Conservation (phyloP, 2,113 vertebrate genomes). For the Toxotes jaculatrix region DNA sequence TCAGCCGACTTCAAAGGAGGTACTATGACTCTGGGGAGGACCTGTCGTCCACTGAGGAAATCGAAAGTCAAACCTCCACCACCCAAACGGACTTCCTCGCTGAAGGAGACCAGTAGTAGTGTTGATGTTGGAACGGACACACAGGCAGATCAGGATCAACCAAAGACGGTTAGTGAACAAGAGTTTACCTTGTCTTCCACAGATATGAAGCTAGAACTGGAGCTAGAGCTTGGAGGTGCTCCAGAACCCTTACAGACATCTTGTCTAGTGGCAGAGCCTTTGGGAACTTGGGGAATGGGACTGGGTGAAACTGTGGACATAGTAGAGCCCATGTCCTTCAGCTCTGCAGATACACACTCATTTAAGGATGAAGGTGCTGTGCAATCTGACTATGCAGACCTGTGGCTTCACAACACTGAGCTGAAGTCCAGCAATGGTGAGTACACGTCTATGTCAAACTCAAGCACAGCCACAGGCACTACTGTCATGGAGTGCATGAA, state of each 20-base stretch:
- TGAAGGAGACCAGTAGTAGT: slow-evolving; percentile 89
- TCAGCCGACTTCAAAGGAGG: slow-evolving; percentile 87
- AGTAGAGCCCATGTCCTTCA: slow-evolving; percentile 89
- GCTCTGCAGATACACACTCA: slow-evolving; percentile 90
- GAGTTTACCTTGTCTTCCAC: slow-evolving; percentile 90
- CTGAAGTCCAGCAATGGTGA: slow-evolving; percentile 93
- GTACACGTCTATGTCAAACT: slow-evolving; percentile 96
- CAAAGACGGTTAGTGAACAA: slow-evolving; percentile 92
- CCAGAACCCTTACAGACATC: slow-evolving; percentile 89
- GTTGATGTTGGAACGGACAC: slow-evolving; percentile 83
- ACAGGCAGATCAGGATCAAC: slow-evolving; percentile 91
- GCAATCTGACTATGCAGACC: slow-evolving; percentile 99
- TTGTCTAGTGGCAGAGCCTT: slow-evolving; percentile 87
- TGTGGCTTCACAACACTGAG: slow-evolving; percentile 98
- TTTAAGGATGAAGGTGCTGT: slow-evolving; percentile 98
- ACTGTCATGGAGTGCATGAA: slow-evolving; percentile 97
- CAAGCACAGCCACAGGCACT: slow-evolving; percentile 96
- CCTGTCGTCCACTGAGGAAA: slow-evolving; percentile 94
- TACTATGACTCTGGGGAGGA: slow-evolving; percentile 88
- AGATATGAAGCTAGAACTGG: slow-evolving; percentile 95
- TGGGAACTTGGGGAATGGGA: slow-evolving; percentile 88
- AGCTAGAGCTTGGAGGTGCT: slow-evolving; percentile 87
- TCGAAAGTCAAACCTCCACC: slow-evolving; percentile 97
- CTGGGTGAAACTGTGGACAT: slow-evolving; percentile 82
- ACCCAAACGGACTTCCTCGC: slow-evolving; percentile 95